Percentiles rank a stretch among this genome's conserved stretches.
These are phyloP conservation scores for Sesamia inferens DNA, from an alignment of 2,888 invertebrate species.

Conservation along the genomic window DNA sequence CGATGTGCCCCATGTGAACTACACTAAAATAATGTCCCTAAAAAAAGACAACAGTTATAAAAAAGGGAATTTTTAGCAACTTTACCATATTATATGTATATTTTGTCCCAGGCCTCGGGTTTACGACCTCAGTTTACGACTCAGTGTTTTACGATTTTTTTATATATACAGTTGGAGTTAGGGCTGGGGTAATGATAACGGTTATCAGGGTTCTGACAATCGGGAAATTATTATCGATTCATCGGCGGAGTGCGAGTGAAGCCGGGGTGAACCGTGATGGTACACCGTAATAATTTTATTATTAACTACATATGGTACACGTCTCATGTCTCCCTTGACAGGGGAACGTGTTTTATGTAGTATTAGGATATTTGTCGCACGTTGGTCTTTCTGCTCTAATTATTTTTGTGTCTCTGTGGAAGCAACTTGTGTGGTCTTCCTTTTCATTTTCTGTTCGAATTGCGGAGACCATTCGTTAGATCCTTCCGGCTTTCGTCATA, in stretches of 20 bases:
- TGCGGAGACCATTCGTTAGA: background rate
- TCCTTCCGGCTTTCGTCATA: background rate
- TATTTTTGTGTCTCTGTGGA: slow-evolving; percentile 1
- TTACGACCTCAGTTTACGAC: slow-evolving; percentile 67
- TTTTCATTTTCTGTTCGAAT: background rate
- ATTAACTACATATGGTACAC: slow-evolving; percentile 54
- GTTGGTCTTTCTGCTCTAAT: slow-evolving; percentile 18
- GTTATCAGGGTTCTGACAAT: slow-evolving; percentile 60
- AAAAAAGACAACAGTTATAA: slow-evolving; percentile 59
- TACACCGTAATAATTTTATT: slow-evolving; percentile 58
- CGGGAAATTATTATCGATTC: slow-evolving; percentile 62
- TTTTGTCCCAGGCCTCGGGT: slow-evolving; percentile 47
- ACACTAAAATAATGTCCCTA: slow-evolving; percentile 37
- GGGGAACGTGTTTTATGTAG: slow-evolving; percentile 33
- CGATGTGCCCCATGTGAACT: slow-evolving; percentile 11
- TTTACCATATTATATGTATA: slow-evolving; percentile 64
- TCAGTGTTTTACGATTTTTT: slow-evolving; percentile 70
- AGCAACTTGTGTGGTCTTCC: background rate
- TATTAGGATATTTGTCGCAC: slow-evolving; percentile 30
- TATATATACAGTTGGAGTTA: slow-evolving; percentile 66
- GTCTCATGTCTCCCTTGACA: slow-evolving; percentile 42
- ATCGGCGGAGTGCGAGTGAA: slow-evolving; percentile 40
- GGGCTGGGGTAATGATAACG: slow-evolving; percentile 65
- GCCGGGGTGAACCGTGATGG: slow-evolving; percentile 42
- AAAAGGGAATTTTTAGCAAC: slow-evolving; percentile 58